Percentiles rank a stretch among this genome's conserved stretches.
Conservation (phyloP, 1,140 invertebrate genomes). For the Laupala kohalensis region DNA sequence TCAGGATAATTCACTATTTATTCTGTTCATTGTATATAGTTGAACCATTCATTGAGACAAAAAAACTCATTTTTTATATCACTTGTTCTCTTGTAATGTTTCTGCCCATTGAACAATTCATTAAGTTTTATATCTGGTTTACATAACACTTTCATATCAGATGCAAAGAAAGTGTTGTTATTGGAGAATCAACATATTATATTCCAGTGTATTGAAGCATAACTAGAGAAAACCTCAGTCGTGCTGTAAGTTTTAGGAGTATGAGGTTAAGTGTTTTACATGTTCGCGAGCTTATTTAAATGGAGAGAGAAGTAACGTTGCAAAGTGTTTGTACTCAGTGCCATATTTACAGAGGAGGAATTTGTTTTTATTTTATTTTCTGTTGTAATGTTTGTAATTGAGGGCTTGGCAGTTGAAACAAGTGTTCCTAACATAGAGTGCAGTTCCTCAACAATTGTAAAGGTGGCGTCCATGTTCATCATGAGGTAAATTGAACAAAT, state of each 20-base stretch:
- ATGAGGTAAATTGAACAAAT: neutral
- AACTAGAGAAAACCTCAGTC: constrained; percentile 6
- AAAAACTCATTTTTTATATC: too few relatives aligned
- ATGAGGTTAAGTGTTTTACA: constrained; percentile 13
- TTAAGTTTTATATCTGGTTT: too few relatives aligned
- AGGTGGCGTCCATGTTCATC: constrained; percentile 1
- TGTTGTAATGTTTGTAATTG: constrained; percentile 6
- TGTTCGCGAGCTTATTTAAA: constrained; percentile 21
- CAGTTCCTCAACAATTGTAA: constrained; percentile 19
- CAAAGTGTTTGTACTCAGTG: constrained; percentile 19
- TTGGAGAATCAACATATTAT: too few relatives aligned
- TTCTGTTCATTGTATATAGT: too few relatives aligned
- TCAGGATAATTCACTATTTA: too few relatives aligned
- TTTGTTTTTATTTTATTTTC: constrained; percentile 7
- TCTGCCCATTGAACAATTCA: too few relatives aligned
- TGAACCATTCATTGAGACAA: too few relatives aligned
- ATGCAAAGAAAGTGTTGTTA: too few relatives aligned
- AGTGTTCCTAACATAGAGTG: constrained; percentile 21
- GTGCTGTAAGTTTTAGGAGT: constrained; percentile 11
- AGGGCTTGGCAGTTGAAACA: constrained; percentile 16
- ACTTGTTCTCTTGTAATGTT: too few relatives aligned
- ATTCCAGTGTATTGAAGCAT: constrained; percentile 1
- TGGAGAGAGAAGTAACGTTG: constrained; percentile 5
- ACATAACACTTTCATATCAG: too few relatives aligned
- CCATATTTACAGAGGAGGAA: constrained; percentile 17